These are phyloP conservation scores for Balanococcus diminutus DNA, from an alignment of 2,888 invertebrate genomes.

Conservation along the genomic window DNA sequence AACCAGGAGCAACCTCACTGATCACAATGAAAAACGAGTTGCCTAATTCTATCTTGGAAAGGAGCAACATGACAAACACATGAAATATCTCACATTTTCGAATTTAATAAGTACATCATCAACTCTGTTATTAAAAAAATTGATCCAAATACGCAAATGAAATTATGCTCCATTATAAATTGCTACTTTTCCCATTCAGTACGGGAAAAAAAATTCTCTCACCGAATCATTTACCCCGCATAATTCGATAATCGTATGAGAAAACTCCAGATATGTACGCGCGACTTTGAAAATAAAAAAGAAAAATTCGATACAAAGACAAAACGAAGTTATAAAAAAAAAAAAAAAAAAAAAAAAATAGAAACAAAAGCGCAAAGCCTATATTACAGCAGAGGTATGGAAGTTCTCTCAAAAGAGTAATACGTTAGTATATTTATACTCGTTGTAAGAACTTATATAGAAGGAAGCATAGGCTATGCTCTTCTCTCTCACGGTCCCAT, in stretches of 20 bases:
- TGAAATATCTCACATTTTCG: no score
- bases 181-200: background rate
- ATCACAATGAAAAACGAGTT: background rate
- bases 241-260: slow-evolving; percentile 1
- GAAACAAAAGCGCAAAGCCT: slow-evolving; percentile 51
- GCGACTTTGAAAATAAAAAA: slow-evolving; percentile 33
- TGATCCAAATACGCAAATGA: no score
- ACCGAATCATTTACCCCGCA: background rate
- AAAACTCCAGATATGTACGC: background rate
- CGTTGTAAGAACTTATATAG: slow-evolving; percentile 53
- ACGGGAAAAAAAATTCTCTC: background rate
- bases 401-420: slow-evolving; percentile 53
- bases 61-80: no score
- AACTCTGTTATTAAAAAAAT: background rate
- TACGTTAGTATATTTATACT: slow-evolving; percentile 53
- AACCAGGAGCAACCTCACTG: no score
- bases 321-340: slow-evolving; percentile 41
- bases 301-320: slow-evolving; percentile 34
- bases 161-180: background rate
- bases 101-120: no score
- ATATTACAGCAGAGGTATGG: slow-evolving; percentile 52
- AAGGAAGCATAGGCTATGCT: slow-evolving; percentile 49
- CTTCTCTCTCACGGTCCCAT: slow-evolving; percentile 52
- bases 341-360: slow-evolving; percentile 46
- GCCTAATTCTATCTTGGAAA: background rate